These are phyloP conservation scores for Caracal caracal DNA, from an alignment of 2,113 vertebrate species.

Conservation along the genomic window DNA sequence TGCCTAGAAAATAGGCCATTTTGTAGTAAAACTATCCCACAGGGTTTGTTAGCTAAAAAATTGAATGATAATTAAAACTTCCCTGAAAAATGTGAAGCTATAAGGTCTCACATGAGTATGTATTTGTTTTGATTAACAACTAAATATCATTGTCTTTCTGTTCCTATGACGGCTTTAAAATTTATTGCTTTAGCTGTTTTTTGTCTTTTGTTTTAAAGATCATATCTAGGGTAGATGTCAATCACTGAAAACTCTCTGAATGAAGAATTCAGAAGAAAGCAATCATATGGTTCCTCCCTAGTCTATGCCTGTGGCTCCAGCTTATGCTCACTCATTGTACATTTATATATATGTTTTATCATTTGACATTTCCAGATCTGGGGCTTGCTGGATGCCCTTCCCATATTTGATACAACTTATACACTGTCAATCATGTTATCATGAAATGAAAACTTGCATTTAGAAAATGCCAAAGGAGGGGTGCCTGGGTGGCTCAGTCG, in stretches of 20 bases:
- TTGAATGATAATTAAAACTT: conserved; percentile 60
- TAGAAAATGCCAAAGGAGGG: neutral
- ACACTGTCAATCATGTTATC: neutral
- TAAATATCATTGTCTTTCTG: neutral
- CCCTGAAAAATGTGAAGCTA: neutral
- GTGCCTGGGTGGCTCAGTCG: no score
- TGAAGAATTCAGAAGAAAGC: neutral
- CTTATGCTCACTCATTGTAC: neutral
- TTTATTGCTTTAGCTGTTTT: neutral
- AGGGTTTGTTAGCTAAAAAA: conserved; percentile 44
- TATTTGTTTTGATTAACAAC: neutral
- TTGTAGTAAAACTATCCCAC: conserved; percentile 33
- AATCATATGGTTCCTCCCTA: neutral
- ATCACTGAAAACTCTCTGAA: neutral
- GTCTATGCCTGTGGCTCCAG: neutral
- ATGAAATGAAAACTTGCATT: neutral
- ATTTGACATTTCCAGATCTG: conserved; percentile 21
- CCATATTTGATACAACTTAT: neutral
- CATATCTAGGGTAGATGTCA: neutral
- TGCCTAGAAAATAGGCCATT: conserved; percentile 43
- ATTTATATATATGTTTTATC: neutral
- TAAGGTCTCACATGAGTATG: neutral
- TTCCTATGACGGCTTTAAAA: neutral
- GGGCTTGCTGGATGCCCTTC: neutral
- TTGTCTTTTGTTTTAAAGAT: neutral